phyloP scores from a whole-genome alignment of 2,113 vertebrate species.

The Lates calcarifer region DNA sequence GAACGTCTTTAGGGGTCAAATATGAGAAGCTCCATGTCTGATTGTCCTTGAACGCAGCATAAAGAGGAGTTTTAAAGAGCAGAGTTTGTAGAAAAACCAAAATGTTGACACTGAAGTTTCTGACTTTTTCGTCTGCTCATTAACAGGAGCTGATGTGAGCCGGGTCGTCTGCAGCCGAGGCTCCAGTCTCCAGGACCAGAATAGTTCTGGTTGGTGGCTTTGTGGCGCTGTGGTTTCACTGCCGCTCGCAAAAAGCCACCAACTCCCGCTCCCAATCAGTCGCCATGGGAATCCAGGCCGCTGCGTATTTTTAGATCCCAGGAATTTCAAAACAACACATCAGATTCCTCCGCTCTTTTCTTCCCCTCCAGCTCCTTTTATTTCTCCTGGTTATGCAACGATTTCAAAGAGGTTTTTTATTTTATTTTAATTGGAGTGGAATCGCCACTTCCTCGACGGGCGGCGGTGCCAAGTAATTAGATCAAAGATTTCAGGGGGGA shows the following conservation, averaged over 20 bases:
- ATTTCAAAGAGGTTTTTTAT: slow-evolving; percentile 17
- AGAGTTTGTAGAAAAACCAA: neutral
- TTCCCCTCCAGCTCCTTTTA: neutral
- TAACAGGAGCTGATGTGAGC: slow-evolving; percentile 3
- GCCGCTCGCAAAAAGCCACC: slow-evolving; percentile 48
- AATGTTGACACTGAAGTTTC: neutral
- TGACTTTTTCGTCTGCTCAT: neutral
- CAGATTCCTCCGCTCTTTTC: neutral
- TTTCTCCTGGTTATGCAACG: slow-evolving; percentile 25
- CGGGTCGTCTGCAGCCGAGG: neutral
- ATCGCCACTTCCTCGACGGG: neutral
- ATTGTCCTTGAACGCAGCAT: slow-evolving; percentile 14
- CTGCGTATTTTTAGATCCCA: slow-evolving; percentile 67
- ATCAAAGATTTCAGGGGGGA: slow-evolving; percentile 8
- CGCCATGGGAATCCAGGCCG: slow-evolving; percentile 58
- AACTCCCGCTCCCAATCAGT: slow-evolving; percentile 56
- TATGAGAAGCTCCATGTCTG: neutral
- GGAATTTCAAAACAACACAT: slow-evolving; percentile 61
- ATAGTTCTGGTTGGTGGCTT: slow-evolving; percentile 68
- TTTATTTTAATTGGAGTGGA: slow-evolving; percentile 17
- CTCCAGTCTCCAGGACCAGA: slow-evolving; percentile 53
- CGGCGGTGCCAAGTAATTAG: neutral
- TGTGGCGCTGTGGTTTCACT: slow-evolving; percentile 40
- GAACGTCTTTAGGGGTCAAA: no score
- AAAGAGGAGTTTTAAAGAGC: neutral